Percentiles rank a stretch among this genome's conserved stretches.
These are phyloP conservation scores for Lutjanus erythropterus DNA, from an alignment of 2,113 vertebrate species.

Conservation along the genomic window DNA sequence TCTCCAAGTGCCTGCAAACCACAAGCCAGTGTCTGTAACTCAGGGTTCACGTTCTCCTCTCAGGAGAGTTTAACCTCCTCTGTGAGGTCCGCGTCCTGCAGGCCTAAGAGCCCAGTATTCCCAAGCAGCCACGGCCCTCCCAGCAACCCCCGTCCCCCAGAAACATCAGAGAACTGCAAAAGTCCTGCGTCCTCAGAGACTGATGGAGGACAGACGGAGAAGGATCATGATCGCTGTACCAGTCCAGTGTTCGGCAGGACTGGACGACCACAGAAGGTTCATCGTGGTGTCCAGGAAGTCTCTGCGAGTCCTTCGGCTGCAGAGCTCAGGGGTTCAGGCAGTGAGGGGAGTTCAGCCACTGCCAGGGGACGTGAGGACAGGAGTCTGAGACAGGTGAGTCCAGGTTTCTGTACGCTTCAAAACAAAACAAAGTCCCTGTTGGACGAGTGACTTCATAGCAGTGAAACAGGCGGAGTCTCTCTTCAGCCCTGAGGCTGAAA, in stretches of 20 bases:
- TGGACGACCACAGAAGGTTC: accelerated
- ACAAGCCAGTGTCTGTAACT: constrained; percentile 22
- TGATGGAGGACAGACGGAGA: background rate
- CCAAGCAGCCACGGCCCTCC: constrained; percentile 28
- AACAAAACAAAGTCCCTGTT: background rate
- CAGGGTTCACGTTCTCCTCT: constrained; percentile 62
- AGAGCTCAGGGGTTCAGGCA: background rate
- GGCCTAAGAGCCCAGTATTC: constrained; percentile 41
- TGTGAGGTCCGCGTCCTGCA: background rate
- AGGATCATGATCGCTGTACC: accelerated
- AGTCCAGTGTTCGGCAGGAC: constrained; percentile 35
- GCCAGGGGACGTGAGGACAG: background rate
- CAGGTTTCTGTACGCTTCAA: background rate
- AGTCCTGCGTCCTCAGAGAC: background rate
- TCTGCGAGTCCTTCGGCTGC: background rate
- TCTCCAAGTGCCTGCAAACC: constrained; percentile 8
- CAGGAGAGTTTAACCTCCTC: constrained; percentile 60
- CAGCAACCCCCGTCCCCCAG: background rate
- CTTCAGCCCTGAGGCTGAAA: too few species aligned
- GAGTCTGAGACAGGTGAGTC: constrained; percentile 54
- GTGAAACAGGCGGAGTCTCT: too few species aligned
- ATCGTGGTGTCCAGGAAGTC: background rate
- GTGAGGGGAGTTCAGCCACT: background rate
- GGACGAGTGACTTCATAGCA: background rate
- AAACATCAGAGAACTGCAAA: background rate